Evolutionary conservation across 1,140 invertebrate species (phyloP), one percentile per base, ranked within the genome.

Genomic region (Nephotettix cincticeps): DNA sequence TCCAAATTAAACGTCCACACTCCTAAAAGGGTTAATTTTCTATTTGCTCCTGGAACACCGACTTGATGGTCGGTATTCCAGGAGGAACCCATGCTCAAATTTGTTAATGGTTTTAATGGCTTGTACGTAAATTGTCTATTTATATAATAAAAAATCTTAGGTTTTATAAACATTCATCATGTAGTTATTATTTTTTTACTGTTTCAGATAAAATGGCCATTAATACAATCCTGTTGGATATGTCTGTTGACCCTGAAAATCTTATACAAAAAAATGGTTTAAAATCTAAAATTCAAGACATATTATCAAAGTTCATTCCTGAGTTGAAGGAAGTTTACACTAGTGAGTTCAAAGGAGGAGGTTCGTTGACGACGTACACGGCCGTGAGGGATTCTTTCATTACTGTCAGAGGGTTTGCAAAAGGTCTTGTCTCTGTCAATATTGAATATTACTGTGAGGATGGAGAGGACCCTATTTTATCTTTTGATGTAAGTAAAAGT

Each of bases 161-260:
- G n/a, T n/a, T n/a, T n/a, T n/a, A n/a, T n/a, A n/a, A n/a, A n/a
- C n/a, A n/a, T n/a, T n/a, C n/a, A n/a, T n/a, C n/a, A n/a, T n/a
- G n/a, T n/a, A n/a, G n/a, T n/a, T n/a, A n/a, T n/a, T n/a, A n/a
- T n/a, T n/a, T 6, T 58, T 32, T 64, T 32, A 19, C 32, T 64
- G 4, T 64, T 28, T 64, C 28, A 23, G 32, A 56, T 23, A 25
- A 47, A 76, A 93, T 93, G 92, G 88, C 91, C 75, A 91, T 89
- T n/a, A 89, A 93, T 80, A 92, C 91, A 45, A 86, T 93, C 75
- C 82, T 93, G 43, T 80, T 94, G 72, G 92, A 94, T 84, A 93
- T 94, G 77, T 88, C 90, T 1, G 82, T 94, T 63, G 88, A 93
- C 73, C 83, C 89, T 3, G 85, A 84, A 47, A 84, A 86, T 40